Base-by-base conservation (phyloP, 2,797 vertebrate genomes). In the Poeciliopsis paucimaculata region DNA sequence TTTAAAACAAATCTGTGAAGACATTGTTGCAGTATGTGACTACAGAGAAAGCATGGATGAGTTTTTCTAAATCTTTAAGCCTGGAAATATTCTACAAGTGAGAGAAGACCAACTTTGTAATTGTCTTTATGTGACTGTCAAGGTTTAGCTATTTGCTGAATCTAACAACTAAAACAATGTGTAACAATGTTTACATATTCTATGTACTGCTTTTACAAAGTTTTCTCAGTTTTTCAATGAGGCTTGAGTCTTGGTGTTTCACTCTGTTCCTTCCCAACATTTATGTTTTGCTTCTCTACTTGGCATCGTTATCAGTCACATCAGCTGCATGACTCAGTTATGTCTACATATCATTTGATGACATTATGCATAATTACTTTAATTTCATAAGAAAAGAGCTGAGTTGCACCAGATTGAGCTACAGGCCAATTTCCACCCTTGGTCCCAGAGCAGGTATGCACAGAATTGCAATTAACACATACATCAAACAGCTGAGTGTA, bases 271-370 rank as follows among this genome's bases (percentile, higher is more conserved):
- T 68, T 68, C 18, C 64, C 8, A 68, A 31, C 36, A 39, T 68
- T 51, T 4, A 20, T 39, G 5, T 70, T 70, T 45, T n/a, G 23
- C 26, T 45, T 45, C 23, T 70, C 36, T 70, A 13, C 41, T 45
- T 70, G 66, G 39, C 41, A n/a, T 70, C 41, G 2, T n/a, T 45
- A 8, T 70, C 41, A 70, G 41, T n/a, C 41, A 70, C 39, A 70
- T n/a, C 66, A 43, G 66, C 41, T n/a, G 66, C 66, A 70, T n/a
- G 66, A 45, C 13, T 70, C 66, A 70, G 43, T 70, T 43, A 70
- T 45, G 23, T 70, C 39, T 70, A 70, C 66, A 70, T 70, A 45
- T 70, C 41, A 70, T 45, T 70, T 70, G 11, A 70, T n/a, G 41
- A 26, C 28, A 12, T 73, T 18, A 51, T 73, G 46, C 16, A 73